Evolutionary conservation across 2,113 vertebrate genomes (phyloP), one percentile per base, ranked within the genome.

Genomic region (Callorhinus ursinus): DNA sequence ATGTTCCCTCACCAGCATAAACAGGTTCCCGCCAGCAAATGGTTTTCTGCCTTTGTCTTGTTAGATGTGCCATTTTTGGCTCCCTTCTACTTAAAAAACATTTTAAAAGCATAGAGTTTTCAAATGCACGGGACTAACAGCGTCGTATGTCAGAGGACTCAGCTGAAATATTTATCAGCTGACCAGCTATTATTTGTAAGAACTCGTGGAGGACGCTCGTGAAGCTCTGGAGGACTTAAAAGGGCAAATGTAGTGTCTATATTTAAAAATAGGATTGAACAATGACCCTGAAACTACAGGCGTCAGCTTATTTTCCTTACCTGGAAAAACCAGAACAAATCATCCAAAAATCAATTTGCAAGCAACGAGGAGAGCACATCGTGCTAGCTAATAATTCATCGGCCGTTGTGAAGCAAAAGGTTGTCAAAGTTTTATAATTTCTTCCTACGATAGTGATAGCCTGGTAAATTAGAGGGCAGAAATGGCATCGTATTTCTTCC

Each of bases 321-420:
- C 97, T 97, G 90, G 67, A 86, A 96, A 98, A 98, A 96, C 92
- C 46, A 6, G 88, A 98, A 96, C 97, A 98, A 98, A 97, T 98
- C 97, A 97, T 97, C 96, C 84, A 96, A 96, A 97, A 98, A 97
- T 97, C 97, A 97, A 98, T 98, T 97, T 98, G 91, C 93, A 90
- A 95, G 94, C 71, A 11, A 39, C 0, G 36, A 96, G 81, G 94
- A 97, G 59, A 74, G 39, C 0, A 3, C 14, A 14, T 1, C 12
- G n/a, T 22, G 19, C 81, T 15, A 31, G 88, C 31, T 82, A 94
- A 98, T 98, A 97, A 97, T 36, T 98, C 97, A 98, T 53, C 36
- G 67, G 21, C 80, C 2, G 0, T 63, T 3, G 7, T 28, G 92
- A 96, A 76, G 90, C 88, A 72, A 97, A 91, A 63, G 55, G 26